Evolutionary conservation across 2,888 invertebrate genomes (phyloP).

Genomic region (Diarsia brunnea): DNA sequence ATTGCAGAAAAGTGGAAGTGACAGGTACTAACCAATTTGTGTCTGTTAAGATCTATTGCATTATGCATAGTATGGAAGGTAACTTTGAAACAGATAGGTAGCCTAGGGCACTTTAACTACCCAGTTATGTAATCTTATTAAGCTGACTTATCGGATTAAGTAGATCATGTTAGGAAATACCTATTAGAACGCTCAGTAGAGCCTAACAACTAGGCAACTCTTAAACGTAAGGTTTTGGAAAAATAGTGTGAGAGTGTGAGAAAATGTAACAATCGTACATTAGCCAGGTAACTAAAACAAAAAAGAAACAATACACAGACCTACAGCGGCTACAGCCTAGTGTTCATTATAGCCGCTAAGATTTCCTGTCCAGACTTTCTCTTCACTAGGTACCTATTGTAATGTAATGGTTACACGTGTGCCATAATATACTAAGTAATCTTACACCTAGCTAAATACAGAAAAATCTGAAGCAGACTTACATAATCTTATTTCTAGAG

Average conservation of each 20-base stretch:
- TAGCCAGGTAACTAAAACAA: background rate
- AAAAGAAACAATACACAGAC: constrained; percentile 27
- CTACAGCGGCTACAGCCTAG: background rate
- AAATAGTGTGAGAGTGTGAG: background rate
- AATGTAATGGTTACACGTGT: constrained; percentile 7
- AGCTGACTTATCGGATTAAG: constrained; percentile 44
- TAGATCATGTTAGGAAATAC: constrained; percentile 18
- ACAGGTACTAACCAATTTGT: constrained; percentile 46
- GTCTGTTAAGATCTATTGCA: constrained; percentile 50
- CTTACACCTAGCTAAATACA: background rate
- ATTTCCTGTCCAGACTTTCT: constrained; percentile 55
- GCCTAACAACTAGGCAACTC: background rate
- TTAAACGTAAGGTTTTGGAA: background rate
- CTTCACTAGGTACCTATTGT: no score
- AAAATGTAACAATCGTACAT: background rate
- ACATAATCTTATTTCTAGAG: constrained; percentile 18
- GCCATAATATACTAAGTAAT: constrained; percentile 1
- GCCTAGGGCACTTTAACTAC: constrained; percentile 14
- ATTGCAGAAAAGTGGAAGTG: constrained; percentile 49
- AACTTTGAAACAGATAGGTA: constrained; percentile 28
- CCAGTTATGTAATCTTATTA: constrained; percentile 46
- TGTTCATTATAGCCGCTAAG: constrained; percentile 42
- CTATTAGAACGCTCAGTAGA: background rate
- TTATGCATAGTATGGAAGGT: constrained; percentile 31
- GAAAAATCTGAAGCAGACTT: constrained; percentile 23